A percentile compares a stretch with the other conserved stretches of the same genome.
phyloP scores from a whole-genome alignment of 2,797 vertebrate genomes.

The Etheostoma perlongum region DNA sequence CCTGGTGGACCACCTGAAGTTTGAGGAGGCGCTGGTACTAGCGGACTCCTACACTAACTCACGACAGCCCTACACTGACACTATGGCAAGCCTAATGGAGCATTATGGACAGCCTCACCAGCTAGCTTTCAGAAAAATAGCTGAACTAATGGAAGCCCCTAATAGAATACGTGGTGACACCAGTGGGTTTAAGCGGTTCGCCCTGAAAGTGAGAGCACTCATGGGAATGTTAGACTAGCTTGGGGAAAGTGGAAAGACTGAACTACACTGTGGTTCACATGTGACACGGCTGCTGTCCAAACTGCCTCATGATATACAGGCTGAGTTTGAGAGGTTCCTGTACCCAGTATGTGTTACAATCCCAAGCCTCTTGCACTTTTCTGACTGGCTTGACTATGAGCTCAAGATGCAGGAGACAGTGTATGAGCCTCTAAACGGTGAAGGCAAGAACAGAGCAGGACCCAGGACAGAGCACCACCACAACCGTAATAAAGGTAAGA shows the following conservation, averaged over 20 bases:
- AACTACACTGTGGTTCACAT: too few relatives aligned
- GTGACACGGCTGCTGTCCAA: too few relatives aligned
- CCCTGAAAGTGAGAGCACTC: neutral
- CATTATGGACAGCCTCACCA: neutral
- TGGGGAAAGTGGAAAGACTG: neutral
- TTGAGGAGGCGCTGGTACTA: neutral
- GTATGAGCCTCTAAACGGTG: too few relatives aligned
- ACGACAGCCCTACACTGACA: neutral
- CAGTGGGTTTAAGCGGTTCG: neutral
- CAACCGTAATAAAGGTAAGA: too few relatives aligned
- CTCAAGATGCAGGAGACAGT: too few relatives aligned
- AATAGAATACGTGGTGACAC: neutral
- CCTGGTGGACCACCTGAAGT: neutral
- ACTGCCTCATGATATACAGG: too few relatives aligned
- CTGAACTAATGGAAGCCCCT: neutral
- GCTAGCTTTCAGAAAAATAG: neutral
- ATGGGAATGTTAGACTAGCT: neutral
- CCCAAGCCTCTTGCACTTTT: too few relatives aligned
- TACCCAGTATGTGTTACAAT: too few relatives aligned
- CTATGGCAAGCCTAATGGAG: neutral
- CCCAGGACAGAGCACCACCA: too few relatives aligned
- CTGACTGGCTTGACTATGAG: too few relatives aligned
- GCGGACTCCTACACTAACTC: neutral
- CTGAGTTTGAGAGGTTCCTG: too few relatives aligned
- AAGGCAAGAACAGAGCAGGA: too few relatives aligned